Conservation (phyloP, 1,140 invertebrate genomes). For the Hyposmocoma kahamanoa region DNA sequence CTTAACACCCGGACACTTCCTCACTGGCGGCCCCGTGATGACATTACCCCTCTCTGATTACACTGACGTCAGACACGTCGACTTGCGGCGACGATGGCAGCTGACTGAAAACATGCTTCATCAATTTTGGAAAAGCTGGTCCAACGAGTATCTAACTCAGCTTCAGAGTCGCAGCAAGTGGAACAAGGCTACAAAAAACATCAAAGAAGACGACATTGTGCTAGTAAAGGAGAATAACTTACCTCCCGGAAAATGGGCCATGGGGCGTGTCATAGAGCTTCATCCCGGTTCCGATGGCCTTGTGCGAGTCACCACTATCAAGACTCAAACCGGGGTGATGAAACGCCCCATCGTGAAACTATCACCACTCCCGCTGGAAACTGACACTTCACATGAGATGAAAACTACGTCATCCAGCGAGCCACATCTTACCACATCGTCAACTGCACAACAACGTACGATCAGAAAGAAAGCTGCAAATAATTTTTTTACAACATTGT, state of each 20-base stretch:
- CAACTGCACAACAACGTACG: no score
- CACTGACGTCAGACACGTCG: no score
- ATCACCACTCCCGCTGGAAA: conserved; percentile 1
- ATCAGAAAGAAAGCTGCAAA: no score
- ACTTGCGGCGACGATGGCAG: not conserved
- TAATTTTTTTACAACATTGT: no score
- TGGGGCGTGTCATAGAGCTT: conserved; percentile 20
- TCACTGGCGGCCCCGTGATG: conserved; percentile 39
- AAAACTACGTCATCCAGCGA: no score
- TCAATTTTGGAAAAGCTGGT: not conserved
- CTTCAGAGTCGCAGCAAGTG: not conserved
- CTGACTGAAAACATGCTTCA: not conserved
- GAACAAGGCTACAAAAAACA: not conserved
- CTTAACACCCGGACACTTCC: conserved; percentile 49
- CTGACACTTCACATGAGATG: no score
- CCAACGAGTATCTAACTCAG: not conserved
- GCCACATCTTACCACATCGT: no score
- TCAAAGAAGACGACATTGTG: not conserved
- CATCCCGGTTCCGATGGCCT: conserved; percentile 22
- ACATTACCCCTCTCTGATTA: no score
- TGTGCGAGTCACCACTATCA: conserved; percentile 19
- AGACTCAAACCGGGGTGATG: conserved; percentile 3
- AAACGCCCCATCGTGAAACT: conserved; percentile 2
- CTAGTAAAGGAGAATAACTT: not conserved
- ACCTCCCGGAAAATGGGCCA: conserved; percentile 15